These are phyloP conservation scores for Protodeltote pygarga DNA, from an alignment of 2,888 invertebrate species.

Conservation along the genomic window DNA sequence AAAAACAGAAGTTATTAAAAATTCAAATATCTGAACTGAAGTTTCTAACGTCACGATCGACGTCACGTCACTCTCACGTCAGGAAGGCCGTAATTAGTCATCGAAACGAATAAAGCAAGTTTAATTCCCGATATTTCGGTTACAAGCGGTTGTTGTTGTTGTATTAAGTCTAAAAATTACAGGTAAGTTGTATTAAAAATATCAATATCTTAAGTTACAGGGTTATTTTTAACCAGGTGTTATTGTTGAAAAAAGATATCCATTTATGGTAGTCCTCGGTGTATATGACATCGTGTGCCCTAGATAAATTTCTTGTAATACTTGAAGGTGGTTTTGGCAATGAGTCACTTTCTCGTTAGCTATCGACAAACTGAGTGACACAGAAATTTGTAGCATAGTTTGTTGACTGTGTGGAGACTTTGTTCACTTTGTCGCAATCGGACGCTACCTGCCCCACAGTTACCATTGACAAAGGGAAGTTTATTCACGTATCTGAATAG, in stretches of 20 bases:
- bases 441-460: constrained; percentile 18
- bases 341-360: constrained; percentile 71
- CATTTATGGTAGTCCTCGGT: constrained; percentile 69
- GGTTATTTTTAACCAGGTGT: constrained; percentile 55
- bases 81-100: constrained; percentile 48
- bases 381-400: no score
- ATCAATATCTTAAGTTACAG: not conserved
- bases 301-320: constrained; percentile 60
- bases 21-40: constrained; percentile 14
- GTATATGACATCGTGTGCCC: constrained; percentile 64
- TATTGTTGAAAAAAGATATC: constrained; percentile 59
- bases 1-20: constrained; percentile 1
- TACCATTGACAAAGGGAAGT: constrained; percentile 22
- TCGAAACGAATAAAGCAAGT: constrained; percentile 10
- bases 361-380: constrained; percentile 63
- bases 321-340: constrained; percentile 60
- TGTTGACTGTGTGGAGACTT: no score
- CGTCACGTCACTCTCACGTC: no score
- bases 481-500: constrained; percentile 11
- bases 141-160: constrained; percentile 32
- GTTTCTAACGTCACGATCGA: constrained; percentile 41
- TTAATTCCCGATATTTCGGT: constrained; percentile 33
- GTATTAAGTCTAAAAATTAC: constrained; percentile 27
- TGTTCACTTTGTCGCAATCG: constrained; percentile 2
- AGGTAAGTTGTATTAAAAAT: constrained; percentile 47